Base-by-base conservation (phyloP, 2,797 vertebrate genomes). In the Sebastes umbrosus region DNA sequence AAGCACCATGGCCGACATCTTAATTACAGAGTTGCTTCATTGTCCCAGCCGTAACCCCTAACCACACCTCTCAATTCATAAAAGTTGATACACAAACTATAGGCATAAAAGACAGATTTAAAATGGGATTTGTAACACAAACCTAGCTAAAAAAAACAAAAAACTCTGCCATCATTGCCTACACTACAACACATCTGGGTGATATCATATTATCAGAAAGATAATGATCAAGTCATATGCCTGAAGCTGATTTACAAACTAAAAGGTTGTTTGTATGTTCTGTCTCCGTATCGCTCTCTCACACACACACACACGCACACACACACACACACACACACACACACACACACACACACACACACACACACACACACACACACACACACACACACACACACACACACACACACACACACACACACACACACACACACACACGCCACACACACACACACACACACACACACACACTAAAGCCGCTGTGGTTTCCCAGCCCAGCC, bases 401-500 rank as follows among this genome's bases (percentile, higher is more conserved):
- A 18, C 58, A 31, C 32, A 36, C 63, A 8, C 55, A 34, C 20
- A 60, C 79, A 78, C 43, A 73, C 66, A 31, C 79, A 77, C 34
- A 73, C 65, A 34, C 18, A 57, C 57, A 27, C 55, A 27, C 57
- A 18, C 58, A 31, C 32, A 36, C 63, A 8, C 55, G 34, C 29
- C 29, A 31, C 79, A 77, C 34, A 73, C 66, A 34, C 18, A 57
- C 57, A 27, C 55, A 27, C 57, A 18, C 59, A 31, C 32, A 36
- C 63, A 8, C 55, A 34, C 20, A 60, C 79, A 79, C 43, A 73
- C 66, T 24, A 64, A 72, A 75, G 29, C 36, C 9, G 6, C 54
- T 85, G 84, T 74, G 79, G 86, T 79, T 93, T 90, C 63, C 12
- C 79, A 77, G 75, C 78, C 78, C 64, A 80, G 82, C 84, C 85